These are phyloP conservation scores for Hemitrygon akajei DNA, from an alignment of 2,797 vertebrate genomes.

Conservation along the genomic window DNA sequence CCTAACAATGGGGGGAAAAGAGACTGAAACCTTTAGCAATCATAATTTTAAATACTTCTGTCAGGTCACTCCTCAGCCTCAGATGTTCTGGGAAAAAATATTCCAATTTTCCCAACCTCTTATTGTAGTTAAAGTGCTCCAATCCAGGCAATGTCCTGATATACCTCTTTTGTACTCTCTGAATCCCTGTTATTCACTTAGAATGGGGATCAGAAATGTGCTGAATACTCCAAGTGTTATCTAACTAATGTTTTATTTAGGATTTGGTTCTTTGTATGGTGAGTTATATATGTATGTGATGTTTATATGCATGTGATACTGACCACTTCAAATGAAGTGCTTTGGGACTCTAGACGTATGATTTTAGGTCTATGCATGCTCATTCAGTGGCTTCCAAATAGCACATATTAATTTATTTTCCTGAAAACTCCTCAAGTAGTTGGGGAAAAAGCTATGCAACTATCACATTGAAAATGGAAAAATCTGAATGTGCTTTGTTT, in stretches of 20 bases:
- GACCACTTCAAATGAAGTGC: neutral
- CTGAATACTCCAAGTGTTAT: too few relatives aligned
- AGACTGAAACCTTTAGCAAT: too few relatives aligned
- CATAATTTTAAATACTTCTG: too few relatives aligned
- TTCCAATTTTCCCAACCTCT: too few relatives aligned
- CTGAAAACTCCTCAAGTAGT: neutral
- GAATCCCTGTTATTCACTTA: too few relatives aligned
- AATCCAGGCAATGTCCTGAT: too few relatives aligned
- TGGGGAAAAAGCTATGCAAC: neutral
- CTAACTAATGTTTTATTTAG: neutral
- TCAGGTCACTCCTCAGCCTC: too few relatives aligned
- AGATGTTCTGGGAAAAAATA: too few relatives aligned
- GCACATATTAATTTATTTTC: neutral
- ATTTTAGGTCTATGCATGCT: neutral
- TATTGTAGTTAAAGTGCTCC: too few relatives aligned
- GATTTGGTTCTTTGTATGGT: neutral
- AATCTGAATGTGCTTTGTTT: neutral
- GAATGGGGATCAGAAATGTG: too few relatives aligned
- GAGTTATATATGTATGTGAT: neutral
- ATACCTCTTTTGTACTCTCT: too few relatives aligned
- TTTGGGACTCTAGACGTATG: neutral
- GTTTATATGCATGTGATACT: neutral
- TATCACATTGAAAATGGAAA: neutral
- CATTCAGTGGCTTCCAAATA: neutral
- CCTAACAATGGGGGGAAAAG: too few relatives aligned